Evolutionary conservation across 2,113 vertebrate species (phyloP), one percentile per base, ranked within the genome.

Genomic region (Colistium nudipinnis): DNA sequence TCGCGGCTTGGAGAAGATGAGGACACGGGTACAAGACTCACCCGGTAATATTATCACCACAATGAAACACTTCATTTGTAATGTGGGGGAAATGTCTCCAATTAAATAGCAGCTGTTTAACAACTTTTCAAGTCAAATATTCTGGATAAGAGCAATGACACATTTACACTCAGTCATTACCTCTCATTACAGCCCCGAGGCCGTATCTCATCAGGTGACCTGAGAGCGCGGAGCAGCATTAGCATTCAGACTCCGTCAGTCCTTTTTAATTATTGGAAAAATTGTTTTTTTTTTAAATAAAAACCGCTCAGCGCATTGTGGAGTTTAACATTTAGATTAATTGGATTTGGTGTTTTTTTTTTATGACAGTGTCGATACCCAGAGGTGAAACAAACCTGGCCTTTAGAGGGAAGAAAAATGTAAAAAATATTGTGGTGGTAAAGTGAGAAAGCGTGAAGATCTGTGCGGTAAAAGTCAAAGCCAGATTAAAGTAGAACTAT

Each of bases 131-230:
- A 75, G 35, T 74, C 49, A 68, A 73, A 71, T 43, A 39, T 73
- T 72, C 36, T 45, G 6, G 53, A 79, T 82, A 82, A 66, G 56
- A 57, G 63, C 31, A 41, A 35, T 48, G 80, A 80, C 70, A 78
- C 51, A 66, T 60, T 85, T 78, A 66, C 30, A 68, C 52, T 59
- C 66, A 59, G 54, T 78, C 53, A 87, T 83, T 81, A 83, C 75
- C 45, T 78, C 71, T 81, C 65, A 74, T 80, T 75, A 59, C 33
- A 53, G 71, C 80, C 68, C n/a, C 25, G 27, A n/a, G 60, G 71
- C 55, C 35, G 48, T 79, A 79, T 81, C 62, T 85, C 71, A 79
- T 83, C 78, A 60, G 36, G 38, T 64, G 47, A 56, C 19, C 22
- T 68, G 36, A 5, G 45, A 77, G 62, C 54, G 45, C 25, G 53